Evolutionary conservation across 2,113 vertebrate species (phyloP), one percentile per base, ranked within the genome.

Genomic region (Antechinus flavipes): DNA sequence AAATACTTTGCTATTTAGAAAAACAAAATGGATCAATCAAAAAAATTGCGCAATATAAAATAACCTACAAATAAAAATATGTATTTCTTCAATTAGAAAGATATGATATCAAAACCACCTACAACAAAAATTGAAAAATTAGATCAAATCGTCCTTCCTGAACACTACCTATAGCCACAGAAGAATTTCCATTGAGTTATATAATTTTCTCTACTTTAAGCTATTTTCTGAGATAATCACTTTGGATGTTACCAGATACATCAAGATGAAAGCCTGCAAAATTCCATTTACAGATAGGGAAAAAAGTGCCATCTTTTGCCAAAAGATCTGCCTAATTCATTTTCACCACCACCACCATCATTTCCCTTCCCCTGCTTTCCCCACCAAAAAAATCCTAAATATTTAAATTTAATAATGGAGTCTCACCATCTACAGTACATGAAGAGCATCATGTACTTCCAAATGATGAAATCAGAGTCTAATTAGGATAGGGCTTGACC

Each of bases 71-170:
- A 42, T 42, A 22, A 23, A 42, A 84, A 84, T 8, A 16, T 23
- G 19, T 0, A 42, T 84, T 84, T 8, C 6, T 76, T 42, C 5
- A 84, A 42, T 84, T 42, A 42, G 19, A 19, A 84, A 84, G 19
- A 42, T 35, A 84, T 84, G 68, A 24, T 55, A 3, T n/a, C 16
- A 42, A n/a, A 76, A n/a, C 16, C 8, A 84, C 7, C n/a, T 1
- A 42, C 19, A 84, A 84, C 14, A n/a, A 84, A 84, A 84, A 76
- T 16, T 96, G 30, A n/a, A 95, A 42, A 94, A 92, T 42, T 92
- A 92, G 76, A 94, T 50, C 49, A 93, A 93, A 92, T 55, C 68
- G 53, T 56, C 42, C 94, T 90, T 96, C 91, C 94, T 93, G 10
- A 96, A 92, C 93, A 91, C 52, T 61, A 24, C 56, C 61, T 19